These are phyloP conservation scores for Notarius quadriscutis DNA, from an alignment of 2,113 vertebrate species.

Conservation along the genomic window DNA sequence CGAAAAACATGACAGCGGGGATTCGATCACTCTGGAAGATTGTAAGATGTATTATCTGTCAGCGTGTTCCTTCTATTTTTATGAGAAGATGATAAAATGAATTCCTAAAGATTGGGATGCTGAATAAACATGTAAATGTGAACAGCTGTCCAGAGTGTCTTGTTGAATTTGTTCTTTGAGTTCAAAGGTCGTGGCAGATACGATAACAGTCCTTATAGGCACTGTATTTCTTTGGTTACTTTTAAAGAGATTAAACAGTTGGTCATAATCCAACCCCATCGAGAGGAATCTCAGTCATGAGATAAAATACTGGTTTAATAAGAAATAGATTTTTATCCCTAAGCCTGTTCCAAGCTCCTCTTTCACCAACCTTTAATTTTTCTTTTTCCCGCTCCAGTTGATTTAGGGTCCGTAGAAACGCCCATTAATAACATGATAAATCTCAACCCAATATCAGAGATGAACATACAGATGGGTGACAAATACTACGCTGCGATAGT, in stretches of 20 bases:
- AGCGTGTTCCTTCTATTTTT: conserved; percentile 68
- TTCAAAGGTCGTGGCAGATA: background rate
- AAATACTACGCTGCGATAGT: background rate
- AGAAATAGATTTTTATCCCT: background rate
- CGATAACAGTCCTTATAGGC: background rate
- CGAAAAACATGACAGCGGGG: conserved; percentile 39
- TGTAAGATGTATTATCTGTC: conserved; percentile 35
- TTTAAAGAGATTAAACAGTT: background rate
- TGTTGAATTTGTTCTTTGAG: conserved; percentile 43
- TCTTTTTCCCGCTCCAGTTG: background rate
- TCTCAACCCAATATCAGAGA: background rate
- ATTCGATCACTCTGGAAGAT: conserved; percentile 38
- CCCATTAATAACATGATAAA: background rate
- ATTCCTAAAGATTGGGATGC: conserved; percentile 34
- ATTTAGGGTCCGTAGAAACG: background rate
- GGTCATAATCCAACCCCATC: background rate
- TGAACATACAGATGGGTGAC: background rate
- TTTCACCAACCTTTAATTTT: conserved; percentile 4
- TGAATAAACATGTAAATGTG: conserved; percentile 67
- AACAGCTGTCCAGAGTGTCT: conserved; percentile 40
- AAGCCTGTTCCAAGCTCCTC: background rate
- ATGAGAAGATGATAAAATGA: conserved; percentile 53
- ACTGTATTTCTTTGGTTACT: background rate
- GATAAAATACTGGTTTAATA: background rate
- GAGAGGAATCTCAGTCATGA: background rate